Evolutionary conservation across 1,140 invertebrate species (phyloP).

Genomic region (Ruditapes philippinarum): DNA sequence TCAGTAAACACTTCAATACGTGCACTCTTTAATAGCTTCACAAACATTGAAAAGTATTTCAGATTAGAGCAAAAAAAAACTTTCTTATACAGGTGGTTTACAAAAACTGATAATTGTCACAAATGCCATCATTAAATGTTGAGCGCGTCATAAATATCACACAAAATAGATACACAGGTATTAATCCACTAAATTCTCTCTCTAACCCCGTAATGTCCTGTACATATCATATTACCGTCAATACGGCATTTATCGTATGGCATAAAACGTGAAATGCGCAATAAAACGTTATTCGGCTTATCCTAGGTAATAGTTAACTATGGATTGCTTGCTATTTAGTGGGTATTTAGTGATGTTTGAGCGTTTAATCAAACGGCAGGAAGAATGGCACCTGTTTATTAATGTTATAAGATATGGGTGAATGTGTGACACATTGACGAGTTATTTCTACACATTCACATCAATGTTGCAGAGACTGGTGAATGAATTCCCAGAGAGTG

Average conservation of each 20-base stretch:
- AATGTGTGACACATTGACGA: constrained; percentile 35
- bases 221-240: not conserved
- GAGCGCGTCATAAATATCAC: constrained; percentile 38
- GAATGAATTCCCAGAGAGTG: not conserved
- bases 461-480: not conserved
- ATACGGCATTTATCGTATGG: not conserved
- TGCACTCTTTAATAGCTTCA: too few relatives aligned
- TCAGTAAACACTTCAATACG: too few relatives aligned
- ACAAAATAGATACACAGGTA: constrained; percentile 36
- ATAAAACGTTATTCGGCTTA: not conserved
- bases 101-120: not conserved
- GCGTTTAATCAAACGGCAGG: constrained; percentile 41
- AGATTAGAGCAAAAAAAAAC: too few relatives aligned
- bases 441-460: not conserved
- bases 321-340: constrained; percentile 26
- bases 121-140: constrained; percentile 21
- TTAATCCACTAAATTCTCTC: constrained; percentile 32
- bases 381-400: constrained; percentile 46
- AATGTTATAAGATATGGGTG: constrained; percentile 35
- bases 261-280: constrained; percentile 44
- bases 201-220: not conserved
- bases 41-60: too few relatives aligned
- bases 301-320: constrained; percentile 26
- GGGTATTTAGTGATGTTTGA: constrained; percentile 44
- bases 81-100: not conserved